Conservation (phyloP, 2,113 vertebrate species). For the Apteryx mantelli region DNA sequence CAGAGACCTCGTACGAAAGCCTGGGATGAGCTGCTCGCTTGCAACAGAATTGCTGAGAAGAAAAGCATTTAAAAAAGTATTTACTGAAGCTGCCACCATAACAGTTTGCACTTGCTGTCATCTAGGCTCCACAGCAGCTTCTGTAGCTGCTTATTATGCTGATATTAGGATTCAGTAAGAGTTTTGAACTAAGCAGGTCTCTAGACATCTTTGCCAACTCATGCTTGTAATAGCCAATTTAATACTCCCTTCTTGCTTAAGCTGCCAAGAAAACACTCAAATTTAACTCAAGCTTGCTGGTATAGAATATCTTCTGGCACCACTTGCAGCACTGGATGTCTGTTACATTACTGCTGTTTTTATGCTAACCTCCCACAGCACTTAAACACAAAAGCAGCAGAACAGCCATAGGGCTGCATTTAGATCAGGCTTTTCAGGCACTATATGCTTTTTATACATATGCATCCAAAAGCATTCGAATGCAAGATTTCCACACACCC, state of each 20-base stretch:
- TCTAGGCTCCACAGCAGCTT: neutral
- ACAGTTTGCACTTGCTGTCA: fast-evolving
- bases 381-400: neutral
- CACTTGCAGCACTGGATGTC: neutral
- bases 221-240: fast-evolving
- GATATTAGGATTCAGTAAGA: fast-evolving
- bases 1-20: neutral
- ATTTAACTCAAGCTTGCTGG: neutral
- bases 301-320: neutral
- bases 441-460: fast-evolving
- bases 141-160: fast-evolving
- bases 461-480: neutral
- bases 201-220: fast-evolving
- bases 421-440: neutral
- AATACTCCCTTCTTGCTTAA: neutral
- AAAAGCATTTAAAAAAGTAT: fast-evolving
- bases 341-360: neutral
- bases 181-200: neutral
- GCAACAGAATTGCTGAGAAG: neutral
- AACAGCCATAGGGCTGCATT: neutral
- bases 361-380: neutral
- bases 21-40: fast-evolving
- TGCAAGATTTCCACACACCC: fast-evolving
- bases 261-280: neutral
- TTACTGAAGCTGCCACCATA: fast-evolving